phyloP scores from a whole-genome alignment of 2,888 invertebrate genomes.

The Chrysodeixis includens region DNA sequence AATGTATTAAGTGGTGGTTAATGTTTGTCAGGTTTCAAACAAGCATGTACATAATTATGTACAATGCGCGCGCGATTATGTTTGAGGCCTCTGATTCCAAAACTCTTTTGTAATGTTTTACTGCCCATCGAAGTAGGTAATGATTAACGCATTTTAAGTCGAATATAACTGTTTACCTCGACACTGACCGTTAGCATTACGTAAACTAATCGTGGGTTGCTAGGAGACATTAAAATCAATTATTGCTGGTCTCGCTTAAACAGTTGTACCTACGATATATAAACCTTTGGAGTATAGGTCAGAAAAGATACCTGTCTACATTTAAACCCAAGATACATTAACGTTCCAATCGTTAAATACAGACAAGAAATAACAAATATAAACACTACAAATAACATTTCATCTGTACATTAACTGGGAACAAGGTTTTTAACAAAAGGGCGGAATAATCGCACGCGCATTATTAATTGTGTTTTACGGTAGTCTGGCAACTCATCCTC shows the following conservation, averaged over 20 bases:
- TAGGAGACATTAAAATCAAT: slow-evolving; percentile 16
- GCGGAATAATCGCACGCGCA: slow-evolving; percentile 53
- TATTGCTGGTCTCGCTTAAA: slow-evolving; percentile 14
- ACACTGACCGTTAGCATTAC: slow-evolving; percentile 15
- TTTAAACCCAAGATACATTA: too few relatives aligned
- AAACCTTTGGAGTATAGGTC: too few relatives aligned
- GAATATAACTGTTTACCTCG: slow-evolving; percentile 33
- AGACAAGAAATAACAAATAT: too few relatives aligned
- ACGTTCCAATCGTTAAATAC: too few relatives aligned
- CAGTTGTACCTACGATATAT: slow-evolving; percentile 11
- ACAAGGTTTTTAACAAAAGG: neutral
- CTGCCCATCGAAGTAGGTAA: slow-evolving; percentile 3
- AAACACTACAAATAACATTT: neutral
- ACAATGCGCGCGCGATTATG: slow-evolving; percentile 44
- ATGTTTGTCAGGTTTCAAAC: slow-evolving; percentile 20
- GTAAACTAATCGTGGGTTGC: slow-evolving; percentile 14
- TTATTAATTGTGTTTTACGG: slow-evolving; percentile 31
- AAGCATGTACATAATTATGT: slow-evolving; percentile 26
- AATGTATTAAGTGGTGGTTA: slow-evolving; percentile 21
- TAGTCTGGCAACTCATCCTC: neutral
- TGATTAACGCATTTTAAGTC: slow-evolving; percentile 29
- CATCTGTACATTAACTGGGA: neutral
- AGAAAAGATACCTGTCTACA: too few relatives aligned
- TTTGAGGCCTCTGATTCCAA: slow-evolving; percentile 3
- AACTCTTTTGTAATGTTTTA: slow-evolving; percentile 15